Conservation (phyloP, 2,888 invertebrate species). For the Tinea pellionella region DNA sequence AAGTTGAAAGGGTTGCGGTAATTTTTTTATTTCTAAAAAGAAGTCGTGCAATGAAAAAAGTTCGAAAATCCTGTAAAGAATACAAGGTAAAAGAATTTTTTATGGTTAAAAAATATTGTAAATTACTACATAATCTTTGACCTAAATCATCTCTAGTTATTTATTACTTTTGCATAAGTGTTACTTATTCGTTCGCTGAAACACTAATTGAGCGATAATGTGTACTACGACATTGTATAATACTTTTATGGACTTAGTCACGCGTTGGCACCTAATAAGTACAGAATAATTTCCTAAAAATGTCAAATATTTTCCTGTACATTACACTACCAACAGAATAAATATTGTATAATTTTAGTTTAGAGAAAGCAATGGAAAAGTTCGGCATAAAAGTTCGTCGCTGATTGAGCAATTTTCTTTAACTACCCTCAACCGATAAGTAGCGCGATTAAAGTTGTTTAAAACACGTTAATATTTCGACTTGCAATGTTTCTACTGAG, state of each 20-base stretch:
- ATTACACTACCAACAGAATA: not conserved
- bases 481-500: not conserved
- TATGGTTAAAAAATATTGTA: too few species aligned
- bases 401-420: conserved; percentile 52
- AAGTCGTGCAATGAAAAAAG: too few species aligned
- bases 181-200: conserved; percentile 22
- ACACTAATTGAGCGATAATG: conserved; percentile 41
- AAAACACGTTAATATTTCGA: not conserved
- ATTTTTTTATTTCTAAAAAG: too few species aligned
- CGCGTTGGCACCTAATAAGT: conserved; percentile 22
- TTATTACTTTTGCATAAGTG: not conserved
- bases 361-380: not conserved
- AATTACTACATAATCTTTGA: too few species aligned
- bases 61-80: too few species aligned
- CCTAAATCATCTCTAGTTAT: not conserved
- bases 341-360: not conserved
- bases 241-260: conserved; percentile 39
- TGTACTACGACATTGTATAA: conserved; percentile 32
- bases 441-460: not conserved
- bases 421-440: conserved; percentile 8
- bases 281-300: not conserved
- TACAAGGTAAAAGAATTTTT: too few species aligned
- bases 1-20: too few species aligned
- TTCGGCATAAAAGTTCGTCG: conserved; percentile 15
- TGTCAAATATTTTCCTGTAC: too few species aligned